Evolutionary conservation across 2,888 invertebrate genomes (phyloP), one percentile per base, ranked within the genome.

Genomic region (Crocallis elinguaria): DNA sequence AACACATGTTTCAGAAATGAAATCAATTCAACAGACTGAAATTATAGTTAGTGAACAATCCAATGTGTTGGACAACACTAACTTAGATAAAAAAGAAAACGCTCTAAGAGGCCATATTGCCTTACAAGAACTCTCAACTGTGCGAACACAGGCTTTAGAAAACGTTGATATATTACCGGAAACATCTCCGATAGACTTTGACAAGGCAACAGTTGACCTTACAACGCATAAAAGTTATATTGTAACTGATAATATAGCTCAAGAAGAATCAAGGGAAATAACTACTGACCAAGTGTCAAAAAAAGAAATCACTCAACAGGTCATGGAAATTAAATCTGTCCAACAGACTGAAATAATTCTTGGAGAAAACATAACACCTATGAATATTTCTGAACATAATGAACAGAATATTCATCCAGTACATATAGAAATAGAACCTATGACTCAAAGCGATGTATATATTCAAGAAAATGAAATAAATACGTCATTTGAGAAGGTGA

Each of bases 231-330:
- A 79, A 60, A 80, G 77, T 32, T 86, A 74, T 56, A 67, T 67
- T 19, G 75, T 83, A 7, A 67, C 68, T 13, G 83, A 88, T 74
- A 77, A 80, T 49, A 33, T 80, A 12, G 46, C 71, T 17, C 88
- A 89, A 2, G 93, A 93, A 66, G 82, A 82, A 56, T 84, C 92
- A 65, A 81, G 82, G 36, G 60, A 79, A 49, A 85, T 93, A 17
- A 63, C 63, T 48, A 72, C 79, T 5, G 64, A 79, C 17, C 78
- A 77, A 60, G 85, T 88, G n/a, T 71, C 76, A 39, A 66, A 73
- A 35, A 90, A 90, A 72, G 77, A 75, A 36, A 87, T 92, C 0
- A 77, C 73, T 11, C 69, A 91, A 57, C 66, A 79, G 19, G n/a
- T 87, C 16, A 50, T 79, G 44, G 80, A 79, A 68, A 67, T 75